Evolutionary conservation across 2,113 vertebrate species (phyloP).

Genomic region (Paratilapia polleni): DNA sequence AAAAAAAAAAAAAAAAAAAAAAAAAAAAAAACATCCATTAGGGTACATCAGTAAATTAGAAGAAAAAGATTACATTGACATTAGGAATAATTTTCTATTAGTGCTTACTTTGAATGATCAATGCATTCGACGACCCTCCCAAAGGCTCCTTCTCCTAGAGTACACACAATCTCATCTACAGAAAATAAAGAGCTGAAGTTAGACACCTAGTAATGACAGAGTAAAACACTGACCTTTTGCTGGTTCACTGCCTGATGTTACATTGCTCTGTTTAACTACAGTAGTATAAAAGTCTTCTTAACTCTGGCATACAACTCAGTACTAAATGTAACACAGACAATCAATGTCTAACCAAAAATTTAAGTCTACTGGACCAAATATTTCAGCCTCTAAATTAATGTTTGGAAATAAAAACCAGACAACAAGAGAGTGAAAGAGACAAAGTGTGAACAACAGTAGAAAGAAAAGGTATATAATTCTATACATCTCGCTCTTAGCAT

Average conservation of each 20-base stretch:
- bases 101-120: constrained; percentile 87
- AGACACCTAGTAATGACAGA: constrained; percentile 47
- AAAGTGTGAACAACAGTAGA: constrained; percentile 80
- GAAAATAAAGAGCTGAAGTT: constrained; percentile 80
- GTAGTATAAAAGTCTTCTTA: constrained; percentile 51
- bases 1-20: not conserved
- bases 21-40: not conserved
- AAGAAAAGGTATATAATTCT: constrained; percentile 90
- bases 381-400: constrained; percentile 52
- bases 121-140: constrained; percentile 97
- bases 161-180: constrained; percentile 97
- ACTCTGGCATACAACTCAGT: constrained; percentile 46
- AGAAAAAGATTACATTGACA: not conserved
- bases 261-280: constrained; percentile 47
- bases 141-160: constrained; percentile 98
- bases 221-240: constrained; percentile 52
- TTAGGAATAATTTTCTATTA: not conserved
- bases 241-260: constrained; percentile 60
- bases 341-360: constrained; percentile 49
- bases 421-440: constrained; percentile 80
- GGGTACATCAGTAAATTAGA: not conserved
- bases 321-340: constrained; percentile 58
- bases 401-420: constrained; percentile 74
- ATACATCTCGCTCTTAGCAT: constrained; percentile 96
- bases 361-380: constrained; percentile 59